Conservation (phyloP, 1,140 invertebrate species). For the Drosophila ohnishii region DNA sequence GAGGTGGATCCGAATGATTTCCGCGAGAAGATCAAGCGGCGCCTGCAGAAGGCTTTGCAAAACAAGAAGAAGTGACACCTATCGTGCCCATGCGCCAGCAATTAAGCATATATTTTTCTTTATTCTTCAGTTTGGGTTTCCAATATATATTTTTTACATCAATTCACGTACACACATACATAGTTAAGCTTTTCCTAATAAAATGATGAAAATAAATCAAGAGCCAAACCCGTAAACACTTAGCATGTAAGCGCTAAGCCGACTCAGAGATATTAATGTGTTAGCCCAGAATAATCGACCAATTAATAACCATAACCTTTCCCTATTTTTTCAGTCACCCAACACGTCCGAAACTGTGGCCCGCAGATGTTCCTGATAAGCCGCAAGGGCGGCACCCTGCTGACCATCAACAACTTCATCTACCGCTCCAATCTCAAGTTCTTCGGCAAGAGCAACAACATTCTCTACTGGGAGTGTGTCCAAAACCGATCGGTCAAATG, state of each 20-base stretch:
- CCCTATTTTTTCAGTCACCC: conserved; percentile 62
- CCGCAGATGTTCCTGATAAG: conserved; percentile 79
- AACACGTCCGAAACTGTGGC: conserved; percentile 75
- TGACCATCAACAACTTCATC: conserved; percentile 80
- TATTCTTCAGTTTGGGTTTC: conserved; percentile 27
- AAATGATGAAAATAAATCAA: conserved; percentile 56
- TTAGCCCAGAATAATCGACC: neutral
- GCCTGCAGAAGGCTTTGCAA: conserved; percentile 71
- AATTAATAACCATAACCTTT: conserved; percentile 4
- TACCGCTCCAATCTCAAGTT: conserved; percentile 82
- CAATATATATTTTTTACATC: conserved; percentile 15
- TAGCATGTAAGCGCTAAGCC: conserved; percentile 47
- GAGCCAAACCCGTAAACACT: conserved; percentile 14
- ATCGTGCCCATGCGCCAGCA: neutral
- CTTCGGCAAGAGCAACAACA: conserved; percentile 71
- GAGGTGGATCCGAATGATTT: conserved; percentile 71
- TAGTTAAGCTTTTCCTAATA: conserved; percentile 49
- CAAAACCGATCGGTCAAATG: conserved; percentile 81
- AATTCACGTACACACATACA: conserved; percentile 3
- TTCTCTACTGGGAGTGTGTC: conserved; percentile 82
- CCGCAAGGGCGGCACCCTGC: conserved; percentile 76
- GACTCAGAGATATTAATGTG: neutral
- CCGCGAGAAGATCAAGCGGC: conserved; percentile 77
- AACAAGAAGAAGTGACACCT: conserved; percentile 73
- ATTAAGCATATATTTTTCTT: conserved; percentile 4